Evolutionary conservation across 1,140 invertebrate genomes (phyloP), one percentile per base, ranked within the genome.

Genomic region (Drosophila lacteicornis): DNA sequence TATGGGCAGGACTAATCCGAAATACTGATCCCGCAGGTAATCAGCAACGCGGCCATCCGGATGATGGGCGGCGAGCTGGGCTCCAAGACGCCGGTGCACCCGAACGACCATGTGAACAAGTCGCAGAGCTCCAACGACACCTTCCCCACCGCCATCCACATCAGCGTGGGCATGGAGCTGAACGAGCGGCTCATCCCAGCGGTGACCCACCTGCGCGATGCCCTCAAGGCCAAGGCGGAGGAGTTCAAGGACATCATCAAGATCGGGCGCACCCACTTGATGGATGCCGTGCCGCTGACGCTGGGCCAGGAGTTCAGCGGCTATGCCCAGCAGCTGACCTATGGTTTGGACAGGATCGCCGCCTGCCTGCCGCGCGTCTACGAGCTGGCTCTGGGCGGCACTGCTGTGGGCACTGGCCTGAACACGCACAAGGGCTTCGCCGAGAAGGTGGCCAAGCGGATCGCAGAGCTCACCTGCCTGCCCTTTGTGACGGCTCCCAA

Each of bases 101-200:
- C 99, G 1, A 99, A 99, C 93, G 99, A 99, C 93, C 99, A 99
- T 94, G 99, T 99, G 27, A 99, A 99, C 93, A 99, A 98, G 94
- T 98, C 97, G 30, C 99, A 99, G 94, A 99, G 99, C 93, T 99
- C 98, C 40, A 99, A 99, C 93, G 99, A 99, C 92, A 99, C 99
- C 3, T 99, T 98, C 91, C 99, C 99, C 2, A 99, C 99, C 7
- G 99, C 99, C 1, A 99, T 99, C 97, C 99, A 99, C 92, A 98
- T 99, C 84, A 96, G 98, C 9, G 97, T 99, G 12, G 99, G 97
- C 2, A 94, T 98, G 81, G 98, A 99, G 94, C 95, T 99, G 11
- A 95, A 98, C 57, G 94, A 96, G 67, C 93, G 95, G 11, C 94
- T 99, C 0, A 91, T 99, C 43, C 99, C 99, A 4, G 95, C 96